These are phyloP conservation scores for Zenarchopterus dispar DNA, from an alignment of 2,797 vertebrate species.

Conservation along the genomic window DNA sequence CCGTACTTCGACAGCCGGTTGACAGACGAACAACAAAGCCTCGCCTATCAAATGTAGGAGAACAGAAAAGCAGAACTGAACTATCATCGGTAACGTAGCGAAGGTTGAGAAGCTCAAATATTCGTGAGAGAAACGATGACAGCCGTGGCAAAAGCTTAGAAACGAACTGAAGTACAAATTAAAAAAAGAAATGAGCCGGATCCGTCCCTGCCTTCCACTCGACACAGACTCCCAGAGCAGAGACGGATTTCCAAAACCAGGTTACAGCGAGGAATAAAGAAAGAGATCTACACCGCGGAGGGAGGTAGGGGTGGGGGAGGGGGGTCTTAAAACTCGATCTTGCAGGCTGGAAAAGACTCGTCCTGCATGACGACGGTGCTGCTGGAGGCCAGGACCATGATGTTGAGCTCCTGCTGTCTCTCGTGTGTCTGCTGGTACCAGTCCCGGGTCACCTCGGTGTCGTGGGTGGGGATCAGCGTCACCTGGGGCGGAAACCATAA, in stretches of 20 bases:
- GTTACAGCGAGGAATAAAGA: constrained; percentile 46
- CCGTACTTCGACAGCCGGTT: constrained; percentile 42
- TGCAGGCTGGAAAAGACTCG: constrained; percentile 98
- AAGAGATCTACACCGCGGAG: constrained; percentile 47
- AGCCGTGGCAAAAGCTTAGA: constrained; percentile 45
- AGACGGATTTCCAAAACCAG: constrained; percentile 45
- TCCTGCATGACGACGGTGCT: constrained; percentile 99
- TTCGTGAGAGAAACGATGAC: constrained; percentile 43
- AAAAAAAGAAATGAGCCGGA: constrained; percentile 40
- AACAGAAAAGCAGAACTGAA: constrained; percentile 16
- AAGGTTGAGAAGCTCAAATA: constrained; percentile 32
- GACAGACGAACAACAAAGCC: constrained; percentile 15
- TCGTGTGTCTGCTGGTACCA: constrained; percentile 99
- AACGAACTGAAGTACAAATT: constrained; percentile 47
- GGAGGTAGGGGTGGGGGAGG: not conserved
- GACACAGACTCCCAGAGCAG: constrained; percentile 19
- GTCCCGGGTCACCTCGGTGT: constrained; percentile 96
- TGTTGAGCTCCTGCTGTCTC: constrained; percentile 96
- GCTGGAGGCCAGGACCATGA: constrained; percentile 98
- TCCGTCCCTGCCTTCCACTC: constrained; percentile 32
- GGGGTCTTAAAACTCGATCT: constrained; percentile 94
- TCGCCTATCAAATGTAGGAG: not conserved
- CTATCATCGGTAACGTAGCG: constrained; percentile 6
- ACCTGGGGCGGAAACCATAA: constrained; percentile 80
- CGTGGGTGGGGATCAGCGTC: constrained; percentile 97